These are phyloP conservation scores for Rana temporaria DNA, from an alignment of 2,113 vertebrate species.

Conservation along the genomic window DNA sequence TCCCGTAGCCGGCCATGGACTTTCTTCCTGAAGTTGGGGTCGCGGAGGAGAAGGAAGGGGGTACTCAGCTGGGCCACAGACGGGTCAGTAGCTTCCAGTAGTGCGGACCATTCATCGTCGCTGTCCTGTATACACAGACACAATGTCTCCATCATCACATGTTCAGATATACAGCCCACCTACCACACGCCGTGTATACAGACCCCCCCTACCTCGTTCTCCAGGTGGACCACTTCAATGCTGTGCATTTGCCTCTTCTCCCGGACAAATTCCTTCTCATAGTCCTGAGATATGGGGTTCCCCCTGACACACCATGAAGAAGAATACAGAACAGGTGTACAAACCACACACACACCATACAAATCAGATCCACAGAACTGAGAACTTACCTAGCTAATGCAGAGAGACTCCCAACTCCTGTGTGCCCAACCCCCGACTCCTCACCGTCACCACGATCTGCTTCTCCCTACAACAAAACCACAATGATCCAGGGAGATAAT, in stretches of 20 bases:
- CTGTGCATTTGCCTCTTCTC: slow-evolving; percentile 50
- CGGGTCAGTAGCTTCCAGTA: slow-evolving; percentile 70
- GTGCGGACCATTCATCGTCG: slow-evolving; percentile 80
- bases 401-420: not conserved
- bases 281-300: slow-evolving; percentile 76
- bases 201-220: slow-evolving; percentile 71
- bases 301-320: slow-evolving; percentile 55
- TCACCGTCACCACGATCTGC: no score
- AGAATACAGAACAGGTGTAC: not conserved
- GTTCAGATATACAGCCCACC: no score
- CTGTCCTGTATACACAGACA: slow-evolving; percentile 64
- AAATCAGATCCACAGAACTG: no score
- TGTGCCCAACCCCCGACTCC: not conserved
- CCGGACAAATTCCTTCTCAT: slow-evolving; percentile 74
- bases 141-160: no score
- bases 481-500: not conserved
- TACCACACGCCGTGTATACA: not conserved
- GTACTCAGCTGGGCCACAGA: slow-evolving; percentile 62
- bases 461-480: not conserved
- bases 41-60: slow-evolving; percentile 66
- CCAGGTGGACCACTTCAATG: slow-evolving; percentile 65
- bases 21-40: slow-evolving; percentile 68
- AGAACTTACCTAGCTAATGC: not conserved
- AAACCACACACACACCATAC: no score
- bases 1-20: slow-evolving; percentile 71